These are phyloP conservation scores for Stichodactyla helianthus DNA, from an alignment of 64 coral and sea anemone genomes.

Conservation along the genomic window DNA sequence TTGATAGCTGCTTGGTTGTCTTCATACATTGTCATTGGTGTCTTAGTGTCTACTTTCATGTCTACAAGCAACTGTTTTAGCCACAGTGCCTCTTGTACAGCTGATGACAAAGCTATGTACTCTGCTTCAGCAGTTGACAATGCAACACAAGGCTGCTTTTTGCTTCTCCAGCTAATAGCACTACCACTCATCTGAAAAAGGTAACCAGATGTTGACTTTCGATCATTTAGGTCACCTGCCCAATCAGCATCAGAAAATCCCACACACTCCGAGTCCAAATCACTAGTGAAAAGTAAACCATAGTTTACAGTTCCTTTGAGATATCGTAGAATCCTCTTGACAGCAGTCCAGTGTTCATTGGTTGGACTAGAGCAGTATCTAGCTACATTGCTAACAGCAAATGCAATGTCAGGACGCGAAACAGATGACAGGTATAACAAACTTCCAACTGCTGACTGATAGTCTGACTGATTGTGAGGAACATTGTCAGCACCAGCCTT, in stretches of 20 bases:
- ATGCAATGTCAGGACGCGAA: constrained; percentile 36
- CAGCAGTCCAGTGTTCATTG: constrained; percentile 34
- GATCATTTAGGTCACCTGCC: constrained; percentile 43
- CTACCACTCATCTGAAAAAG: constrained; percentile 26
- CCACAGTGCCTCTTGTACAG: constrained; percentile 37
- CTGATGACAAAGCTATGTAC: constrained; percentile 41
- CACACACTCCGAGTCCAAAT: constrained; percentile 16
- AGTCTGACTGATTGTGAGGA: neutral
- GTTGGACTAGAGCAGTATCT: constrained; percentile 36
- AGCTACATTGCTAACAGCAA: constrained; percentile 19
- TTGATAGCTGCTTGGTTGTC: no score
- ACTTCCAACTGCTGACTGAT: constrained; percentile 40
- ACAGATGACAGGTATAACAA: constrained; percentile 23
- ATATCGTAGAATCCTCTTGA: constrained; percentile 32
- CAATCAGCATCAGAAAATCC: constrained; percentile 45
- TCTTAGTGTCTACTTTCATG: no score
- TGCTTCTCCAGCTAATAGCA: constrained; percentile 41
- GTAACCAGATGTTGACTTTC: constrained; percentile 33
- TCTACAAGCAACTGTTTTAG: neutral
- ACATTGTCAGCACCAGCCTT: neutral
- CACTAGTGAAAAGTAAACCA: constrained; percentile 22
- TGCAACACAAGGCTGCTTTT: constrained; percentile 16
- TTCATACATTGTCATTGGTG: no score
- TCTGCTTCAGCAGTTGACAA: constrained; percentile 41
- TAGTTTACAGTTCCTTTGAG: constrained; percentile 47